Conservation (phyloP, 2,888 invertebrate species). For the Ophioninae sp. region DNA sequence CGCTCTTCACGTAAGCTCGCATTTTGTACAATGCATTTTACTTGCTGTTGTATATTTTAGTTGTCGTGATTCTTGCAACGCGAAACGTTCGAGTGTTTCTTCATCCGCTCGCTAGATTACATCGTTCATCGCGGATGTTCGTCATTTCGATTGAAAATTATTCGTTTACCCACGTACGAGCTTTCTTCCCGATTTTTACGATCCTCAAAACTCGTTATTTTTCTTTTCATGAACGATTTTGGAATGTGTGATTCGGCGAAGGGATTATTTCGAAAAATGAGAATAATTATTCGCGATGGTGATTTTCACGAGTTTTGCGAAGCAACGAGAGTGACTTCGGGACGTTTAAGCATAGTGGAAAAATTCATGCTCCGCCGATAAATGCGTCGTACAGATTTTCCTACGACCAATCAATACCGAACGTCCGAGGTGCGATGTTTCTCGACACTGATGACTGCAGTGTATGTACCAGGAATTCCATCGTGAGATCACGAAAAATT, state of each 20-base stretch:
- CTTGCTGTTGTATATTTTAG: conserved; percentile 19
- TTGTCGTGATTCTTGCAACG: conserved; percentile 28
- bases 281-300: neutral
- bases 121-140: neutral
- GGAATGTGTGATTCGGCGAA: too few relatives aligned
- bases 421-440: too few relatives aligned
- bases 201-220: neutral
- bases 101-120: neutral
- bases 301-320: neutral
- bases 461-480: too few relatives aligned
- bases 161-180: neutral
- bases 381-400: neutral
- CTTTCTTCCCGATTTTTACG: neutral
- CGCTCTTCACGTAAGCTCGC: conserved; percentile 5
- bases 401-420: too few relatives aligned
- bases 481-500: too few relatives aligned
- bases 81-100: conserved; percentile 11
- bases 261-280: too few relatives aligned
- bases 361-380: neutral
- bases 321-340: neutral
- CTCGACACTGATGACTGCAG: too few relatives aligned
- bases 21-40: conserved; percentile 29
- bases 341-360: neutral
- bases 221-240: too few relatives aligned
- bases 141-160: neutral